A percentile compares a stretch with the other conserved stretches of the same genome.
These are phyloP conservation scores for Globia sparganii DNA, from an alignment of 2,888 invertebrate genomes.

Conservation along the genomic window DNA sequence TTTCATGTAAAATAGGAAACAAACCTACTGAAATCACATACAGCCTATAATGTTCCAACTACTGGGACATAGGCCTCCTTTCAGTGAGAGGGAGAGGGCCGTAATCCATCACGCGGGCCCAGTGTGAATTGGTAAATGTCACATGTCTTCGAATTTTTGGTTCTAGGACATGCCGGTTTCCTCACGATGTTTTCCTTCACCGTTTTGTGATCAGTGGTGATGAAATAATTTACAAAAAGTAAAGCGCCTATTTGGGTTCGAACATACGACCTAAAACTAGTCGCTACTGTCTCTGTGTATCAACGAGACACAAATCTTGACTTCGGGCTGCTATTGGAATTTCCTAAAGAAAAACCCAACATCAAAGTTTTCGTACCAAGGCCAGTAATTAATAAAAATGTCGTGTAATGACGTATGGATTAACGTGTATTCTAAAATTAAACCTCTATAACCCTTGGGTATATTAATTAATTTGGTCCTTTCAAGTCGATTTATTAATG, in stretches of 20 bases:
- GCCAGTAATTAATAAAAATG: not conserved
- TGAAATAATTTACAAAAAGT: not conserved
- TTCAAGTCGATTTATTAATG: slow-evolving; percentile 19
- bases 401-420: slow-evolving; percentile 7
- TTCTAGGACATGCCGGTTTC: not conserved
- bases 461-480: slow-evolving; percentile 4
- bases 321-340: not conserved
- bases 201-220: not conserved
- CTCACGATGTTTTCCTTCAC: not conserved
- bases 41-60: not conserved
- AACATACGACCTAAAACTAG: not conserved
- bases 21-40: not conserved
- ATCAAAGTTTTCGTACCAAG: not conserved
- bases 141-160: not conserved
- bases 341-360: not conserved
- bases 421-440: slow-evolving; percentile 22
- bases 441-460: not conserved
- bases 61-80: not conserved
- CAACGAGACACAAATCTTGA: not conserved
- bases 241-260: not conserved
- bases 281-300: not conserved
- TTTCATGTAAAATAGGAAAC: too few relatives aligned
- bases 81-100: not conserved
- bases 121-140: not conserved
- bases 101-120: too few relatives aligned